Evolutionary conservation across 2,113 vertebrate genomes (phyloP), one percentile per base, ranked within the genome.

Genomic region (Trichomycterus rosablanca): DNA sequence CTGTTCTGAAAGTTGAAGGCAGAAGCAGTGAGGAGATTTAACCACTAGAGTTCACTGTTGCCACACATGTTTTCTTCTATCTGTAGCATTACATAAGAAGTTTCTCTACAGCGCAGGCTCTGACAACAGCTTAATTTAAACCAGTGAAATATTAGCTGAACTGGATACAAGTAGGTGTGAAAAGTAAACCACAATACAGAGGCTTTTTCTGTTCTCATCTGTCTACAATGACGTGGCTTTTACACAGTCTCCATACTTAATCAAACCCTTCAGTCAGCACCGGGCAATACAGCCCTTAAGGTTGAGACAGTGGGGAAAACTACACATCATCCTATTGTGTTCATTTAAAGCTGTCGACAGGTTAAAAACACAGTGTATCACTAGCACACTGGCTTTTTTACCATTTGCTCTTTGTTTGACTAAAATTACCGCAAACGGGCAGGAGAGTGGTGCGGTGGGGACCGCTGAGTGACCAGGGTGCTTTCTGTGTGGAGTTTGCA

Each of bases 11-110:
- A n/a, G n/a, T n/a, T n/a, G n/a, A n/a, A n/a, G n/a, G n/a, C n/a
- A n/a, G n/a, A n/a, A n/a, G n/a, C n/a, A n/a, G n/a, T n/a, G n/a
- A n/a, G n/a, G n/a, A n/a, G n/a, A n/a, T n/a, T n/a, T n/a, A 22
- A 15, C 83, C 84, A 82, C 80, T 49, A 85, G 85, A 44, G 76
- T 11, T 77, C 79, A 69, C 78, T 77, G 63, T 78, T 76, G 54
- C 32, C 63, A 18, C 59, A 73, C 55, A 11, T 30, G 4, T 14
- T n/a, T 12, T 1, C 11, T 14, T 24, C 6, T 20, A 4, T 1
- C 16, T 18, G n/a, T 42, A 3, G 2, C 19, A 10, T 9, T 14
- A n/a, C 16, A 4, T 15, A 15, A 32, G 7, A 22, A 5, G 6
- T 14, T 30, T 35, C 14, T 3, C 19, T 14, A 18, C 28, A 11